A percentile compares a stretch with the other conserved stretches of the same genome.
These are phyloP conservation scores for Kryptolebias marmoratus DNA, from an alignment of 2,113 vertebrate genomes.

Conservation along the genomic window DNA sequence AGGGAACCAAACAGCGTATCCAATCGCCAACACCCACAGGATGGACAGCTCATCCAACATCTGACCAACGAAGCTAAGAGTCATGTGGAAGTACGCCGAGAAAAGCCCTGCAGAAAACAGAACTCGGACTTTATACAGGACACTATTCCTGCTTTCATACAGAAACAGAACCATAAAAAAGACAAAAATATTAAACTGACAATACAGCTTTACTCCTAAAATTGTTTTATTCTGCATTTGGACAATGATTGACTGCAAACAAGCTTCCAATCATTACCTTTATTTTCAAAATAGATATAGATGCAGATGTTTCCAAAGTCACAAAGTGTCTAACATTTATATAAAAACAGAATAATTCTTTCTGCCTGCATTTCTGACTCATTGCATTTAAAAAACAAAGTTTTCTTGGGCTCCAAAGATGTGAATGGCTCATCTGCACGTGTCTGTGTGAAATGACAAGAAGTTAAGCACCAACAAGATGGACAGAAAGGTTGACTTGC, in stretches of 20 bases:
- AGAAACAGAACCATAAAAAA: neutral
- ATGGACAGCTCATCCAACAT: constrained; percentile 94
- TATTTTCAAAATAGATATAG: too few relatives aligned
- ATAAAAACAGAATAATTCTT: too few relatives aligned
- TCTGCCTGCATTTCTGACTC: too few relatives aligned
- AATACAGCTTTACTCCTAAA: neutral
- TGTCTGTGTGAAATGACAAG: neutral
- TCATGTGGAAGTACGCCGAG: constrained; percentile 95
- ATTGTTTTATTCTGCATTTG: too few relatives aligned
- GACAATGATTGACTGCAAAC: too few relatives aligned
- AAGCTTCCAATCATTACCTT: too few relatives aligned
- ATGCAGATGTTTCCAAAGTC: too few relatives aligned
- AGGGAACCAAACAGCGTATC: constrained; percentile 91
- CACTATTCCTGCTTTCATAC: neutral
- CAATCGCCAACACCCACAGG: constrained; percentile 87
- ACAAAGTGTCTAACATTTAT: too few relatives aligned
- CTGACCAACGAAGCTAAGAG: constrained; percentile 93
- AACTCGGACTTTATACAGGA: neutral
- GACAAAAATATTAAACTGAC: neutral
- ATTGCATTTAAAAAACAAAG: too few relatives aligned
- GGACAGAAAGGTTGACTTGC: constrained; percentile 69
- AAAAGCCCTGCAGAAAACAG: constrained; percentile 82
- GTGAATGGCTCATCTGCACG: too few relatives aligned
- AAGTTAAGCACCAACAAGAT: neutral
- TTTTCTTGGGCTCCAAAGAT: neutral